Conservation (phyloP, 1,140 invertebrate species). For the Trissolcus basalis region DNA sequence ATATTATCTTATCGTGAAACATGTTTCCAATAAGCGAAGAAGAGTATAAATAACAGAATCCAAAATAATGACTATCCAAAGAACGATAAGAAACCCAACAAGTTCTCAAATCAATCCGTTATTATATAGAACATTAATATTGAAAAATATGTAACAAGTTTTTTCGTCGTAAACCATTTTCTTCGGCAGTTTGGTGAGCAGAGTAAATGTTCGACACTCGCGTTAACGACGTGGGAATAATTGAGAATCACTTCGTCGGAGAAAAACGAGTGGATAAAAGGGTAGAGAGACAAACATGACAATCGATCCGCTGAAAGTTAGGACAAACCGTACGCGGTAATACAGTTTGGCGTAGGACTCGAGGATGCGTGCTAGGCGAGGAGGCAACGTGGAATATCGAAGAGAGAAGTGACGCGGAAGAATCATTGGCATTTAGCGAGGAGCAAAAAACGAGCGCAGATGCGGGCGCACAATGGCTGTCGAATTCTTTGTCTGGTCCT, state of each 20-base stretch:
- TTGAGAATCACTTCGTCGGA: slow-evolving; percentile 28
- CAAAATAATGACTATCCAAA: too few relatives aligned
- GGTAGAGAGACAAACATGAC: slow-evolving; percentile 42
- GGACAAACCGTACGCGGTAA: slow-evolving; percentile 48
- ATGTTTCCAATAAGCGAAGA: too few relatives aligned
- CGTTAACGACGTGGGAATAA: slow-evolving; percentile 33
- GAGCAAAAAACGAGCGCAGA: slow-evolving; percentile 61
- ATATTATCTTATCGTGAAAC: too few relatives aligned
- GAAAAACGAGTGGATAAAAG: slow-evolving; percentile 26
- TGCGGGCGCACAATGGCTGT: slow-evolving; percentile 61
- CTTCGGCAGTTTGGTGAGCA: too few relatives aligned
- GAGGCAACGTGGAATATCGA: slow-evolving; percentile 33
- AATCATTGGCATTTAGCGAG: slow-evolving; percentile 64
- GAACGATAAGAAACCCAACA: too few relatives aligned
- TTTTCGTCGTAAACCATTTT: too few relatives aligned
- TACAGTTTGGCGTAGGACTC: slow-evolving; percentile 30
- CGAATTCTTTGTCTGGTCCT: slow-evolving; percentile 64
- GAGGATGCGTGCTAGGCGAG: slow-evolving; percentile 29
- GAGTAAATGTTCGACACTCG: slow-evolving; percentile 17
- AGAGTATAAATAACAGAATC: too few relatives aligned
- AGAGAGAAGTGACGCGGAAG: slow-evolving; percentile 57
- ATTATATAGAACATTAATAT: too few relatives aligned
- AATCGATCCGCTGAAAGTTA: slow-evolving; percentile 45
- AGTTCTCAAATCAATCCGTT: too few relatives aligned
- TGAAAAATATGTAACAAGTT: too few relatives aligned